Percentiles rank a stretch among this genome's conserved stretches.
phyloP scores from a whole-genome alignment of 2,888 invertebrate genomes.

The Hololepta plana region DNA sequence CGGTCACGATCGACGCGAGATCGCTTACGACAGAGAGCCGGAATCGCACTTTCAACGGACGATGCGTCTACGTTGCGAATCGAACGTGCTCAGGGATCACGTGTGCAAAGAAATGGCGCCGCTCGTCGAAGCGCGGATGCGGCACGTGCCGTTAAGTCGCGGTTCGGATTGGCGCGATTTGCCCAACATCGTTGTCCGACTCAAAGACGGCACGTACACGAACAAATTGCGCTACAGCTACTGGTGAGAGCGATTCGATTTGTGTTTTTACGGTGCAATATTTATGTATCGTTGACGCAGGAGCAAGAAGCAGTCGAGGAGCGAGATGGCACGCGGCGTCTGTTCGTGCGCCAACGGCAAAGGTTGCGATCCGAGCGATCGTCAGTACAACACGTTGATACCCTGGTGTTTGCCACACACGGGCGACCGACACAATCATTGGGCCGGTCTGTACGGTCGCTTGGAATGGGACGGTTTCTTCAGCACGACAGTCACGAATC shows the following conservation, averaged over 20 bases:
- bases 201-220: conserved; percentile 50
- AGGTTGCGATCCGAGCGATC: conserved; percentile 48
- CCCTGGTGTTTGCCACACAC: conserved; percentile 85
- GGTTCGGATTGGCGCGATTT: conserved; percentile 79
- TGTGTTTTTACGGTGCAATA: neutral
- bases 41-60: conserved; percentile 58
- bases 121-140: conserved; percentile 58
- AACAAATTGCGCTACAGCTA: conserved; percentile 34
- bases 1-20: conserved; percentile 49
- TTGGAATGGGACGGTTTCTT: conserved; percentile 73
- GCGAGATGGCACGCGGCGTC: conserved; percentile 41
- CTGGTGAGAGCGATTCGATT: conserved; percentile 24
- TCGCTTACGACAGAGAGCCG: conserved; percentile 52
- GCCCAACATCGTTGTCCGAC: conserved; percentile 52
- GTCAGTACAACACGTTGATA: conserved; percentile 67
- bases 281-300: conserved; percentile 17
- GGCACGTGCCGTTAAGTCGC: conserved; percentile 49
- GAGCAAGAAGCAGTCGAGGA: conserved; percentile 29
- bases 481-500: conserved; percentile 69
- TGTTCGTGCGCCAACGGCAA: conserved; percentile 53
- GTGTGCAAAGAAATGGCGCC: conserved; percentile 73
- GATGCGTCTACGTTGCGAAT: conserved; percentile 29
- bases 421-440: conserved; percentile 67
- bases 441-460: conserved; percentile 72
- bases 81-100: conserved; percentile 38